Conservation (phyloP, 2,888 invertebrate species). For the Escarpia spicata region DNA sequence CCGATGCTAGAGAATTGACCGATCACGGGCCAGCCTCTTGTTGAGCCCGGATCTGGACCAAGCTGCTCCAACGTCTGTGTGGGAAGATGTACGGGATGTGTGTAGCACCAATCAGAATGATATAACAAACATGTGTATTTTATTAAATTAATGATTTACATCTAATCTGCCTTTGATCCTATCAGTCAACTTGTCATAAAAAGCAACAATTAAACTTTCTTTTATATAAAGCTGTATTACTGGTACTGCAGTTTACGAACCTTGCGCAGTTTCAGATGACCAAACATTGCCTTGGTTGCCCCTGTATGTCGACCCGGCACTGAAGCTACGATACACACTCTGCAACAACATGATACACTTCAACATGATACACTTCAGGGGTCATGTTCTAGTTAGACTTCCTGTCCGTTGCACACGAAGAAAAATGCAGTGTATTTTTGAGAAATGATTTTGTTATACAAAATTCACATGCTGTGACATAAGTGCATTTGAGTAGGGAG, state of each 20-base stretch:
- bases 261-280: constrained; percentile 71
- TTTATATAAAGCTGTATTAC: background rate
- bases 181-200: background rate
- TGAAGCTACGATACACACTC: constrained; percentile 86
- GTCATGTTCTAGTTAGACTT: background rate
- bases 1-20: constrained; percentile 94
- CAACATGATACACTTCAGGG: background rate
- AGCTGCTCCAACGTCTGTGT: constrained; percentile 73
- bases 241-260: constrained; percentile 25
- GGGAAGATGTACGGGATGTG: too few relatives aligned
- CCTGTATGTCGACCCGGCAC: constrained; percentile 84
- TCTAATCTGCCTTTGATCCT: too few relatives aligned
- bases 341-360: constrained; percentile 60
- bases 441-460: too few relatives aligned
- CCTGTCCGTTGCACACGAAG: too few relatives aligned
- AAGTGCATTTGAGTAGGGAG: too few relatives aligned
- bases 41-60: constrained; percentile 67
- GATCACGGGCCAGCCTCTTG: constrained; percentile 76
- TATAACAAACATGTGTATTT: background rate
- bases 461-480: too few relatives aligned
- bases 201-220: background rate
- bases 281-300: constrained; percentile 72
- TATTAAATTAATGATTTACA: background rate
- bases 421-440: too few relatives aligned
- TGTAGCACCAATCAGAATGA: background rate